Conservation (phyloP, 2,797 vertebrate genomes). For the Sphenopsis melanotis region DNA sequence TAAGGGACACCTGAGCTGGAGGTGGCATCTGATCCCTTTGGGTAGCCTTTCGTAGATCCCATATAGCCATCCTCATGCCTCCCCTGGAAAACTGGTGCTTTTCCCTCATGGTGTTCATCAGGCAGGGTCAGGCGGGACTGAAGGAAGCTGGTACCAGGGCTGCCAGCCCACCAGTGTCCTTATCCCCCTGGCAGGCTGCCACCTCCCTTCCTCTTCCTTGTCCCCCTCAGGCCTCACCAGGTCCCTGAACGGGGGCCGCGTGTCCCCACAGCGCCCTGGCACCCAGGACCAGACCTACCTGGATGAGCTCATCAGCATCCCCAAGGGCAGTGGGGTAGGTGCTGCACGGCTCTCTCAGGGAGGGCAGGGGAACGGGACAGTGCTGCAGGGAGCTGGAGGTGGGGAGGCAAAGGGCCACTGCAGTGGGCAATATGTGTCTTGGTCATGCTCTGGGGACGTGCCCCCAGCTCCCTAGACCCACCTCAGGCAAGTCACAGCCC, state of each 20-base stretch:
- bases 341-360: neutral
- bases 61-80: accelerated
- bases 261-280: accelerated
- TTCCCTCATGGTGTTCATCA: neutral
- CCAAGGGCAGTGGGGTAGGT: constrained; percentile 11
- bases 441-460: neutral
- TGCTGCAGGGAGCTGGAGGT: neutral
- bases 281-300: neutral
- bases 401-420: neutral
- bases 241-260: neutral
- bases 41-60: neutral
- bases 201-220: neutral
- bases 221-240: neutral
- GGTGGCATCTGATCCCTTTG: neutral
- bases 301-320: constrained; percentile 36
- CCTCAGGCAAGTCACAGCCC: neutral
- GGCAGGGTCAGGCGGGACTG: neutral
- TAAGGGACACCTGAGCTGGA: neutral
- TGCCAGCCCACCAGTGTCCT: neutral
- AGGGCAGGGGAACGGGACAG: neutral
- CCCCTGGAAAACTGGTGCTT: neutral
- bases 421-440: neutral
- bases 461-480: neutral
- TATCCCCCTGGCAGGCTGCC: accelerated
- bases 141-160: neutral